Evolutionary conservation across 2,888 invertebrate genomes (phyloP).

Genomic region (Ethmia dodecea): DNA sequence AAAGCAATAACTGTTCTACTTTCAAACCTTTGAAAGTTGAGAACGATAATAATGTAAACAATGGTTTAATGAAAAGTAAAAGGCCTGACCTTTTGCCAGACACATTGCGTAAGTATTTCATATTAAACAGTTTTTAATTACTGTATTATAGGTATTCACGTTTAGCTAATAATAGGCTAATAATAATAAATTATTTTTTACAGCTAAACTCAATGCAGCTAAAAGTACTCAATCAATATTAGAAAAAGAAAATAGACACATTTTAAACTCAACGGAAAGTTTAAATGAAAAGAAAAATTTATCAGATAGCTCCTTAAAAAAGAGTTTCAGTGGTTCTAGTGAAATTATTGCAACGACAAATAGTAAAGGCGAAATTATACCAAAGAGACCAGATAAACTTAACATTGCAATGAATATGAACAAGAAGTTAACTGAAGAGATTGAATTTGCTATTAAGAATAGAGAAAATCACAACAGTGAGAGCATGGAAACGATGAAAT

Average conservation of each 20-base stretch:
- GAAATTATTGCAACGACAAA: slow-evolving; percentile 71
- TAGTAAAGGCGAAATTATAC: slow-evolving; percentile 64
- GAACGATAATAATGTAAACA: slow-evolving; percentile 57
- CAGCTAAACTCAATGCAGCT: slow-evolving; percentile 63
- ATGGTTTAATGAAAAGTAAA: slow-evolving; percentile 73
- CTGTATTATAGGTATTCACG: background rate
- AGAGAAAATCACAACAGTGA: slow-evolving; percentile 59
- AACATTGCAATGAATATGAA: slow-evolving; percentile 68
- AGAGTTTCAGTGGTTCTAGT: slow-evolving; percentile 54
- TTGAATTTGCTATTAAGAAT: slow-evolving; percentile 59
- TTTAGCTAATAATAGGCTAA: no score
- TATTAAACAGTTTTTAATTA: background rate
- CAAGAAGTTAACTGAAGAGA: slow-evolving; percentile 69
- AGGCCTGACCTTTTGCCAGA: slow-evolving; percentile 80
- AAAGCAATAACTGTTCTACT: slow-evolving; percentile 68
- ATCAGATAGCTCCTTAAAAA: slow-evolving; percentile 58
- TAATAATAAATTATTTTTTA: slow-evolving; percentile 21
- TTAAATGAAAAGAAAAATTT: slow-evolving; percentile 57
- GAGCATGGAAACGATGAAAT: slow-evolving; percentile 70
- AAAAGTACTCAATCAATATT: slow-evolving; percentile 67
- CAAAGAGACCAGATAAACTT: slow-evolving; percentile 71
- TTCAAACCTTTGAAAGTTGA: slow-evolving; percentile 65
- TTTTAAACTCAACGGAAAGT: slow-evolving; percentile 61
- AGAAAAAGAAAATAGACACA: slow-evolving; percentile 64
- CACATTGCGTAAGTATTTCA: slow-evolving; percentile 65